Base-by-base conservation (phyloP, 2,113 vertebrate genomes). In the Stomatorhinus ivindoensis region DNA sequence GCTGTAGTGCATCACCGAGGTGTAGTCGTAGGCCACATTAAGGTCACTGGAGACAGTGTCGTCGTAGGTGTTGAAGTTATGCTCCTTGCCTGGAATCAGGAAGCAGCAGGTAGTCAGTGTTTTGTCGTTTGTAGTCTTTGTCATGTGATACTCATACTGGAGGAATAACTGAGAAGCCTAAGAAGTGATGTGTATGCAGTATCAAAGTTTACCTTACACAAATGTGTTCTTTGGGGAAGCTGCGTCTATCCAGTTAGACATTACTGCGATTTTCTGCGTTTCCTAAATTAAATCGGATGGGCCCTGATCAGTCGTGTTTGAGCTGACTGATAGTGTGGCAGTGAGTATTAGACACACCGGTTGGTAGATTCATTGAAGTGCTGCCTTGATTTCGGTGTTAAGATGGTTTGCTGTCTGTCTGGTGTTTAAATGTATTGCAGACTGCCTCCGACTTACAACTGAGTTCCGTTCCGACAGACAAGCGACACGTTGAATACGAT, bases 1-100 rank as follows among this genome's bases (percentile, higher is more conserved):
- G 82, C 97, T 96, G 39, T 98, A 99, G 94, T 99, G 98, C 98
- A 99, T 97, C 90, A 99, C 96, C 19, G 98, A 99, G 2, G 91
- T 95, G 48, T 98, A 99, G 92, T 99, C 98, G 3, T 99, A 99
- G 3, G 98, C 96, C 1, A 98, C 95, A 0, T 97, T 98, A 92
- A 98, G 88, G 3, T 93, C 94, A 89, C 95, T 96, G 61, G 96
- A 96, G 21, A 4, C 91, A 61, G 89, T 93, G 89, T 98, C 97
- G 55, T 95, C 0, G 0, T 97, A 97, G 90, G 92, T 96, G 55
- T 96, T 93, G 69, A 99, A 99, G 93, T 98, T 98, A 92, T 95
- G 89, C 0, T 95, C 94, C 91, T 0, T 96, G 80, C 95, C 97
- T 97, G 90, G 1, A 50, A 46, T 88, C 48, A n/a, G 6, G 35